Base-by-base conservation (phyloP, 2,888 invertebrate species). In the Teleogryllus oceanicus region DNA sequence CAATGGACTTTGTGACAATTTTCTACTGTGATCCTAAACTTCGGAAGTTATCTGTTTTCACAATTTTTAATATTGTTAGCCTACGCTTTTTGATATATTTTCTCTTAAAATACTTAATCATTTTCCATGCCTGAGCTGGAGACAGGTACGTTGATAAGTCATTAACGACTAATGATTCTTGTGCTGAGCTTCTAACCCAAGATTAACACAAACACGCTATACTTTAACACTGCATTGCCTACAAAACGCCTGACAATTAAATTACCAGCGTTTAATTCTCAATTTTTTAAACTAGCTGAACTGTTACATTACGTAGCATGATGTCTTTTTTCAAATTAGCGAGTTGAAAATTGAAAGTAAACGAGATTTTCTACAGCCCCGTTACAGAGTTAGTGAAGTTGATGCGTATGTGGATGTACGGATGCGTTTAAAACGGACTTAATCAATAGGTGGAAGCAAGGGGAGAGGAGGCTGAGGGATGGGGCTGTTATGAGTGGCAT, bases 261-360 rank as follows among this genome's bases (percentile, higher is more conserved):
- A 62, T 62, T 62, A 62, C 62, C 62, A n/a, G 62, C 13, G 62
- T 62, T 62, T 62, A 62, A 62, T 62, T 62, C 62, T 62, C 62
- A 62, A 62, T 62, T 62, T 62, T 62, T 62, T 62, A 62, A 62
- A 62, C 62, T 62, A n/a, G 62, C 62, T 62, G 62, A 62, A 62
- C 62, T 62, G 62, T 62, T 62, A 18, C 62, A 62, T 62, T 62
- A 62, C 62, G 62, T 62, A 62, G 62, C 62, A 62, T 62, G 62
- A 62, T 62, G 62, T 62, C 62, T 62, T 62, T 62, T 62, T 62
- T 62, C 62, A 62, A 62, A 62, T 62, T 62, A 62, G 62, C 62
- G 62, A 62, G 62, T 62, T 62, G 62, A n/a, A 62, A 62, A 62
- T 62, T 62, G 62, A 62, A 62, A 62, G 62, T 62, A 62, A 62